Conservation (phyloP, 2,888 invertebrate genomes). For the Cheilosia vulpina region DNA sequence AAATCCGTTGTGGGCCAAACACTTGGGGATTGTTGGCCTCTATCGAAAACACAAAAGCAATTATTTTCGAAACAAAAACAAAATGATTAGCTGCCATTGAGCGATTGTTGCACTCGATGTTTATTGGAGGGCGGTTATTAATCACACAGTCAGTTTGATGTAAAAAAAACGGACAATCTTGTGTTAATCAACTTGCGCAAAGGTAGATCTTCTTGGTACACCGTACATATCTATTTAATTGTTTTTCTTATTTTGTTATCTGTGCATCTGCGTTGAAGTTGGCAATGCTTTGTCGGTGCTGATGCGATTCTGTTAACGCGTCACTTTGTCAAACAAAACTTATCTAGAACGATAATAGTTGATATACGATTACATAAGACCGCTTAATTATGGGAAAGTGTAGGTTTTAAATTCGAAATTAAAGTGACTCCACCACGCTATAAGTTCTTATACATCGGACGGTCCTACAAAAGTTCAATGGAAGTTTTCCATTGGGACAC, state of each 20-base stretch:
- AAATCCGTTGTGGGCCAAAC: constrained; percentile 45
- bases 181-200: constrained; percentile 20
- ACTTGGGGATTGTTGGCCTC: constrained; percentile 9
- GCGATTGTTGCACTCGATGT: constrained; percentile 39
- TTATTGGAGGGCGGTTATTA: constrained; percentile 37
- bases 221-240: background rate
- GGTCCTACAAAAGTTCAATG: no score
- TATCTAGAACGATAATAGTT: background rate
- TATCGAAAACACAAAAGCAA: constrained; percentile 4
- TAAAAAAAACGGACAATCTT: background rate
- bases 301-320: background rate
- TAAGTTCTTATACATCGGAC: no score
- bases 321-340: background rate
- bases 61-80: constrained; percentile 4
- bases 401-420: no score
- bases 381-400: no score
- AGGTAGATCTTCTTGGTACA: constrained; percentile 1
- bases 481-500: no score
- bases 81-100: constrained; percentile 25
- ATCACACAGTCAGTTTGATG: constrained; percentile 13
- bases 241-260: background rate
- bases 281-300: background rate
- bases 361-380: no score
- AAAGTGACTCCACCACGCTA: no score
- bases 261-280: background rate